Conservation (phyloP, 2,113 vertebrate species). For the Larimichthys crocea region DNA sequence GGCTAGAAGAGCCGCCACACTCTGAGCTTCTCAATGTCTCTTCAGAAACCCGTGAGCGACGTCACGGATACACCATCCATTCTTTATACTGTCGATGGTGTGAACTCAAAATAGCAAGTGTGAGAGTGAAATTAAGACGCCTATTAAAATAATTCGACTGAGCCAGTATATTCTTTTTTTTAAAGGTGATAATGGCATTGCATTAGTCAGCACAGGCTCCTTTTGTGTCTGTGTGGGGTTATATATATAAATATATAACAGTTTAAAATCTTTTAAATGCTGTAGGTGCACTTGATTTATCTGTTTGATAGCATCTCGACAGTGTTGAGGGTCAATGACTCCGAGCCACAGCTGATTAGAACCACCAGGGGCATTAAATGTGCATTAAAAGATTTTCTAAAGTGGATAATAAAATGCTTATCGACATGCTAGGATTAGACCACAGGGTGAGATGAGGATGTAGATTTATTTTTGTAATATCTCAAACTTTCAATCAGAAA, state of each 20-base stretch:
- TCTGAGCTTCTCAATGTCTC: too few relatives aligned
- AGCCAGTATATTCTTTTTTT: background rate
- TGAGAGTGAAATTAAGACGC: too few relatives aligned
- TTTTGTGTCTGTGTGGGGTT: background rate
- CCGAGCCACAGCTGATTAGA: constrained; percentile 17
- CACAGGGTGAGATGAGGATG: constrained; percentile 4
- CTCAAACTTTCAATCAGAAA: constrained; percentile 35
- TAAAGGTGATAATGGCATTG: background rate
- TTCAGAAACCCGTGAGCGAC: too few relatives aligned
- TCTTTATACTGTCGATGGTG: too few relatives aligned
- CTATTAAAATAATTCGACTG: background rate
- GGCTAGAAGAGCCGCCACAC: too few relatives aligned
- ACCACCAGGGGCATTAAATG: constrained; percentile 30
- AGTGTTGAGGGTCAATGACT: constrained; percentile 41
- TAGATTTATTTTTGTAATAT: constrained; percentile 34
- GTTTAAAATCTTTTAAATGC: constrained; percentile 17
- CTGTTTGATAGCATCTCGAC: constrained; percentile 21
- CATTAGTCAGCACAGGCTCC: background rate
- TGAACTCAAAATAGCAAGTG: too few relatives aligned
- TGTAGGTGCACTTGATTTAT: constrained; percentile 35
- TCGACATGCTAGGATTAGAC: constrained; percentile 30
- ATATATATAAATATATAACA: background rate
- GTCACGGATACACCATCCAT: too few relatives aligned
- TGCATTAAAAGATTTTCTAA: constrained; percentile 45
- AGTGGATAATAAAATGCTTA: constrained; percentile 48